These are phyloP conservation scores for Candidula unifasciata DNA, from an alignment of 2,888 invertebrate species.

Conservation along the genomic window DNA sequence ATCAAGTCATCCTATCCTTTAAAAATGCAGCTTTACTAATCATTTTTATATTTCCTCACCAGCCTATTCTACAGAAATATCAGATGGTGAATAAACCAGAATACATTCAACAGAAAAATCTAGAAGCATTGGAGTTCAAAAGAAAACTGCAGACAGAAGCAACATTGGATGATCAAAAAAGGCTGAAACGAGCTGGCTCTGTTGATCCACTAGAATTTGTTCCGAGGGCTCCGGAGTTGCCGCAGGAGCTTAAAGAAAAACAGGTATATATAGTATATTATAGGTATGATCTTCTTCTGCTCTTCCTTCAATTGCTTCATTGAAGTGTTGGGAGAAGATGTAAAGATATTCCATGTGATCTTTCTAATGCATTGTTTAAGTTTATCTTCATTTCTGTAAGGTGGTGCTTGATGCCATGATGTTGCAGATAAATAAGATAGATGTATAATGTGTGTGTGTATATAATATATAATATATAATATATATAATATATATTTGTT, in stretches of 20 bases:
- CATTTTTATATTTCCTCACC: conserved; percentile 43
- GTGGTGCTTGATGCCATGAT: too few relatives aligned
- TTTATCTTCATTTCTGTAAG: too few relatives aligned
- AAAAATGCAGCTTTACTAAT: too few relatives aligned
- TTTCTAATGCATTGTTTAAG: too few relatives aligned
- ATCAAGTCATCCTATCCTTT: too few relatives aligned
- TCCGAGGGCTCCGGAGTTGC: conserved; percentile 73
- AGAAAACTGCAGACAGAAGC: conserved; percentile 61
- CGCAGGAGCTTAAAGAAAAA: conserved; percentile 70
- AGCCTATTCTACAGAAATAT: conserved; percentile 74
- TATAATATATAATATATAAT: too few relatives aligned
- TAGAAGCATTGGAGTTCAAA: conserved; percentile 66
- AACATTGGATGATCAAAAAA: conserved; percentile 56
- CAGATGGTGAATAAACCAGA: conserved; percentile 73
- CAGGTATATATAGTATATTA: conserved; percentile 60
- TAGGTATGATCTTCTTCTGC: neutral
- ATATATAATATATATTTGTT: neutral
- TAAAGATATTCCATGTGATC: too few relatives aligned
- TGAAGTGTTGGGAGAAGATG: too few relatives aligned
- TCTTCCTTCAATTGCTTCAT: too few relatives aligned
- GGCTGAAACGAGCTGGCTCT: conserved; percentile 64
- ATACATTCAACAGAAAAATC: conserved; percentile 72
- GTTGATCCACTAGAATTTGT: conserved; percentile 70
- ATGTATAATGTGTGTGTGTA: too few relatives aligned
- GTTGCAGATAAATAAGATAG: too few relatives aligned